Base-by-base conservation (phyloP, 2,797 vertebrate species). In the Chiloscyllium punctatum region DNA sequence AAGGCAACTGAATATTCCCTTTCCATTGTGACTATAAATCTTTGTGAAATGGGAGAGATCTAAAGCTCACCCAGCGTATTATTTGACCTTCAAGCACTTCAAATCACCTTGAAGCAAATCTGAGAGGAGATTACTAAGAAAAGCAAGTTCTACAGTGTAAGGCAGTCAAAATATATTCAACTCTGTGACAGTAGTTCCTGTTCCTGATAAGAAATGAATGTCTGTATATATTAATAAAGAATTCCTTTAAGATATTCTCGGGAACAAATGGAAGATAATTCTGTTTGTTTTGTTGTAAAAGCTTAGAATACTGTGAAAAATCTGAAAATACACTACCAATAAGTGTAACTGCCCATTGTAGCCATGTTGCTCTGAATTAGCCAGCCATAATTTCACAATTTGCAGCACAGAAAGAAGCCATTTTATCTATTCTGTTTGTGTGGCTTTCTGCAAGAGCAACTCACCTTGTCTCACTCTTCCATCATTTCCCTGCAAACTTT, bases 1-100 rank as follows among this genome's bases (percentile, higher is more conserved):
- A 53, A 94, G 87, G 87, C 25, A 74, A 69, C 68, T 94, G 92
- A 94, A 94, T 69, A 68, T 37, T 94, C 27, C 25, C 48, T 94
- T 74, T 51, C 72, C 69, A 48, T 94, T 33, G 11, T 74, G 94
- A 27, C 69, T 74, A 4, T 71, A 94, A 94, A 51, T 74, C 87
- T 74, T 51, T 25, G 48, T 53, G 87, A 62, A 27, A 48, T 94
- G 66, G n/a, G 57, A 68, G 94, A 53, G 42, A 90, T 94, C 37
- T 72, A 51, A 74, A 74, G 69, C 69, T 11, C n/a, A 11, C 53
- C 69, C 69, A 94, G 53, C 21, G 94, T 53, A 94, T 4, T 42
- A 74, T 94, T 37, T 94, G 92, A 94, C 68, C 69, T 94, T 94
- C 4, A 42, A 72, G 42, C 37, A 74, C 51, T 74, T 72, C 27